Conservation (phyloP, 2,113 vertebrate species). For the Gallinago media region DNA sequence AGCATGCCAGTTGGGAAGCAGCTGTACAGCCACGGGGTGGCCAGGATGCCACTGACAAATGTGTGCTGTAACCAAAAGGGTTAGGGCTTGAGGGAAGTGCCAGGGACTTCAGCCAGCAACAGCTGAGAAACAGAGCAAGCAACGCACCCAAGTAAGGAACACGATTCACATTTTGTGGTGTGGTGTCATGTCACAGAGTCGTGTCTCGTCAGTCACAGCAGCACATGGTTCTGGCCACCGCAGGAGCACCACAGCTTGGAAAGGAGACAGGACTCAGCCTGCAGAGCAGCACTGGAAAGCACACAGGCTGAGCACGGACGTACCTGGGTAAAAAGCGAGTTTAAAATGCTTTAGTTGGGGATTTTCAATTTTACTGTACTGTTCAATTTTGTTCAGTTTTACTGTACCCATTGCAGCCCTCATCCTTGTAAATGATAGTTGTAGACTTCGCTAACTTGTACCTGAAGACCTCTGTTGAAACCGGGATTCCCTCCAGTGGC, state of each 20-base stretch:
- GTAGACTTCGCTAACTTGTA: neutral
- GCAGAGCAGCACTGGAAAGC: fast-evolving
- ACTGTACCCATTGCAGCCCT: neutral
- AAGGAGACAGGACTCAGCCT: neutral
- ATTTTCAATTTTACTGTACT: neutral
- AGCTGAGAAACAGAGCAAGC: neutral
- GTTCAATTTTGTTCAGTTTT: too few relatives aligned
- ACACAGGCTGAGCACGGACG: fast-evolving
- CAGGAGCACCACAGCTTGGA: neutral
- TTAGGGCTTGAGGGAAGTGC: neutral
- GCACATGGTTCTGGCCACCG: fast-evolving
- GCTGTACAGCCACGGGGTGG: neutral
- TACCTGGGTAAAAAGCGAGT: neutral
- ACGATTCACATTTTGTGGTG: fast-evolving
- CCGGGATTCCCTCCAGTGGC: neutral
- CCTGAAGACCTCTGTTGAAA: fast-evolving
- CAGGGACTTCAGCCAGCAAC: neutral
- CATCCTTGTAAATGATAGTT: neutral
- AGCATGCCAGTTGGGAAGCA: neutral
- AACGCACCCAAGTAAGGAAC: fast-evolving
- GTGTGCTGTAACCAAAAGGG: neutral
- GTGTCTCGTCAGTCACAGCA: neutral
- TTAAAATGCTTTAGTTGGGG: neutral
- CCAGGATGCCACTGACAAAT: neutral
- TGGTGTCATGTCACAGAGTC: fast-evolving